Evolutionary conservation across 2,797 vertebrate genomes (phyloP), one percentile per base, ranked within the genome.

Genomic region (Hozukius guyotensis): DNA sequence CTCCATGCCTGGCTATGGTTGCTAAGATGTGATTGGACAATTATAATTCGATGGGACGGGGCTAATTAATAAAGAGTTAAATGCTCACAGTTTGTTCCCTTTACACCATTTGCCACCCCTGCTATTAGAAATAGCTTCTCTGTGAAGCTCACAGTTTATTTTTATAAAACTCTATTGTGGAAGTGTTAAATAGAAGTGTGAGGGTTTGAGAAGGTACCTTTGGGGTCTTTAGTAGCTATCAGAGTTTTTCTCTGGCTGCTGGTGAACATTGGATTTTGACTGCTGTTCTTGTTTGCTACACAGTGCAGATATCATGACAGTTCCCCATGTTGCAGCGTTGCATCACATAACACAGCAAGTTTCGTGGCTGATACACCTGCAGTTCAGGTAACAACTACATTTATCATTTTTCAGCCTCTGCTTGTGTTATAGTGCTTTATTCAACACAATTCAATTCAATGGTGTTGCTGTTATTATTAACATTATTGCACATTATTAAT

Each of bases 301-400:
- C 53, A 57, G 57, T 60, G 24, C 80, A 77, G 72, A 49, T 81
- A 57, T 29, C 36, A 62, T 36, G 66, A 75, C 53, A 75, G 57
- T 20, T 77, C 61, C 49, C 16, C 14, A 34, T n/a, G 72, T 65
- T 60, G 46, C 46, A 49, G 20, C 49, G 1, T 52, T 52, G 65
- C 65, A 77, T 81, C 61, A 81, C n/a, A 20, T 6, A 29, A 57
- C 46, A 31, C 24, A 68, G 63, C 66, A 66, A 66, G 12, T 38
- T 64, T 29, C 60, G 4, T n/a, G n/a, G 62, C 53, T 42, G 64
- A 66, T 31, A 32, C 65, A 42, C 6, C 32, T 82, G 36, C 13
- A 42, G 32, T 27, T 80, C 46, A 70, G 34, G 9, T 34, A 36
- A 22, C 34, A 67, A 49, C 46, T 62, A 4, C 32, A 49, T 49